These are phyloP conservation scores for Agonopterix subpropinquella DNA, from an alignment of 2,888 invertebrate genomes.

Conservation along the genomic window DNA sequence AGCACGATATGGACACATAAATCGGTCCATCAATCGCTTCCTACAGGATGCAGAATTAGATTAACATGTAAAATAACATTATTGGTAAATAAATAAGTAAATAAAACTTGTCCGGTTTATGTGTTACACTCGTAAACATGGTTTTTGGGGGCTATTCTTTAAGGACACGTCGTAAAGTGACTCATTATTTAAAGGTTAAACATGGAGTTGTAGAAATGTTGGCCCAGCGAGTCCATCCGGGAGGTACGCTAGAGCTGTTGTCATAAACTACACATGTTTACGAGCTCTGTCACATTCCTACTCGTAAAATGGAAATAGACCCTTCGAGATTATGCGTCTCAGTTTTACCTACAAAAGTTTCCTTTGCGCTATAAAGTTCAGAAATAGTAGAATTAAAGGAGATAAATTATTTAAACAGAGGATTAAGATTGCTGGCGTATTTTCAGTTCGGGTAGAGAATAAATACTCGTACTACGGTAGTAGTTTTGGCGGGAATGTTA, in stretches of 20 bases:
- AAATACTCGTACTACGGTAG: neutral
- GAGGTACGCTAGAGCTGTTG: constrained; percentile 19
- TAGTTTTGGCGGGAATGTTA: neutral
- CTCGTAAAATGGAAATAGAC: constrained; percentile 55
- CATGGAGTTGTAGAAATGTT: constrained; percentile 8
- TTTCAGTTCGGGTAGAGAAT: too few relatives aligned
- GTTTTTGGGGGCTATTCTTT: constrained; percentile 1
- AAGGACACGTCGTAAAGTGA: constrained; percentile 7
- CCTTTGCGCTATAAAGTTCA: constrained; percentile 11
- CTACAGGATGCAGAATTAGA: too few relatives aligned
- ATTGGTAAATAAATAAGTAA: too few relatives aligned
- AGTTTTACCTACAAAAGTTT: constrained; percentile 22
- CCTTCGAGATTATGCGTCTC: constrained; percentile 37
- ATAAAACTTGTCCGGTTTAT: too few relatives aligned
- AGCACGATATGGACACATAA: too few relatives aligned
- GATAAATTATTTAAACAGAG: too few relatives aligned
- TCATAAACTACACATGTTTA: constrained; percentile 57
- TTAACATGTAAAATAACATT: too few relatives aligned
- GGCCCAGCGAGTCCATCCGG: constrained; percentile 5
- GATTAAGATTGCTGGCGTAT: too few relatives aligned
- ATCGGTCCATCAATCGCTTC: too few relatives aligned
- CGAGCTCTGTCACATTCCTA: constrained; percentile 35
- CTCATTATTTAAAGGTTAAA: constrained; percentile 14
- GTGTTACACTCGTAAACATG: too few relatives aligned
- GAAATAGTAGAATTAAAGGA: too few relatives aligned